phyloP scores from a whole-genome alignment of 2,113 vertebrate genomes.

The Lampris megalopsis region DNA sequence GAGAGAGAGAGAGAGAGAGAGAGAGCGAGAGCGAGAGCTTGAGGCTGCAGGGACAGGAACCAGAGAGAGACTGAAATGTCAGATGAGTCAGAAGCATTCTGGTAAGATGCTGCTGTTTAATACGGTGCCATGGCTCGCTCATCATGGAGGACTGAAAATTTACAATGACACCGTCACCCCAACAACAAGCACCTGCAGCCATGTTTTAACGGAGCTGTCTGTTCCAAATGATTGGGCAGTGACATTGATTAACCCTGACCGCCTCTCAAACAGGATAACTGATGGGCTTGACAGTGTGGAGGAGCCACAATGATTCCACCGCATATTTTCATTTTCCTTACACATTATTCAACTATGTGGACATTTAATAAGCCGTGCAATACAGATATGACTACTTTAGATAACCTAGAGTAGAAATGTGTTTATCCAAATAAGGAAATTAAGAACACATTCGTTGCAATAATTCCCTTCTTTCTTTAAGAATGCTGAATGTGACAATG shows the following conservation, averaged over 20 bases:
- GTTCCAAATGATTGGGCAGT: conserved; percentile 33
- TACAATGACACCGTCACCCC: conserved; percentile 61
- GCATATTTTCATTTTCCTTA: conserved; percentile 29
- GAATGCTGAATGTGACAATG: conserved; percentile 31
- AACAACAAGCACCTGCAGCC: conserved; percentile 73
- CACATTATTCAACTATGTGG: conserved; percentile 21
- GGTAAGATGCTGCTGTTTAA: conserved; percentile 70
- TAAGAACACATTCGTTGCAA: conserved; percentile 18
- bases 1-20: conserved; percentile 22
- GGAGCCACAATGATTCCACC: conserved; percentile 33
- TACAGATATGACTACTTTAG: conserved; percentile 25
- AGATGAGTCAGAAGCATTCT: conserved; percentile 79
- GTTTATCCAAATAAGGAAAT: conserved; percentile 17
- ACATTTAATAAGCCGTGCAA: conserved; percentile 31
- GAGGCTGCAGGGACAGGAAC: conserved; percentile 44
- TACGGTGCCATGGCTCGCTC: conserved; percentile 54
- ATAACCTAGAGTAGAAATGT: conserved; percentile 16
- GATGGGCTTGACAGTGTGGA: conserved; percentile 38
- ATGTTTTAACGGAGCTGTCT: conserved; percentile 53
- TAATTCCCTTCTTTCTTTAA: conserved; percentile 32
- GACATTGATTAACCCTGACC: conserved; percentile 72
- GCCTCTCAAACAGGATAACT: conserved; percentile 51
- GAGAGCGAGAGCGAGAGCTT: conserved; percentile 26
- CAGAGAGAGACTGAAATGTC: conserved; percentile 72
- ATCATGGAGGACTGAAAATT: conserved; percentile 49